Percentiles rank a stretch among this genome's conserved stretches.
phyloP scores from a whole-genome alignment of 2,113 vertebrate species.

The Zeus faber region DNA sequence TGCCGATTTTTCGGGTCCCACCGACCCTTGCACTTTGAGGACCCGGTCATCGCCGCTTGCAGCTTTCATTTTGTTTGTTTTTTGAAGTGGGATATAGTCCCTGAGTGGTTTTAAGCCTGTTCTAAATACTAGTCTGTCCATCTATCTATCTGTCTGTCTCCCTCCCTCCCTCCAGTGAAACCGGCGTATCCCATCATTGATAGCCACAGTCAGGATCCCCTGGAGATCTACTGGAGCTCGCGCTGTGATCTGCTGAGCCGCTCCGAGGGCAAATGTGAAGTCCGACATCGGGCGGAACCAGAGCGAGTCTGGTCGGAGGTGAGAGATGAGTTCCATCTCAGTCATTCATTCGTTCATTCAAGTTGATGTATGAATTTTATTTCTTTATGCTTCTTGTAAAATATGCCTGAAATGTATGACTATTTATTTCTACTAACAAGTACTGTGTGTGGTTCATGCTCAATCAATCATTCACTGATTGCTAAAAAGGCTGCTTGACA shows the following conservation, averaged over 20 bases:
- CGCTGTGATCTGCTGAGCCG: background rate
- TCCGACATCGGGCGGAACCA: conserved; percentile 40
- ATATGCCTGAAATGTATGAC: no score
- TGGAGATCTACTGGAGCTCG: conserved; percentile 53
- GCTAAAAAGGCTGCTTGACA: no score
- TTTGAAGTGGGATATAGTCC: background rate
- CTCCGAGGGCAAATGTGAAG: conserved; percentile 18
- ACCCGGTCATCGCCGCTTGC: no score
- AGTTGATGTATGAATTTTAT: no score
- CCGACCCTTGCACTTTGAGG: no score
- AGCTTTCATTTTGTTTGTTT: background rate
- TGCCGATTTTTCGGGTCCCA: no score
- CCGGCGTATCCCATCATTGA: conserved; percentile 38
- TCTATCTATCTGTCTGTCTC: background rate
- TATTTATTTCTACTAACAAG: no score
- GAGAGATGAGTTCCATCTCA: no score
- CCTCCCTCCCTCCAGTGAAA: conserved; percentile 48
- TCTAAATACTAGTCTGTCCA: background rate
- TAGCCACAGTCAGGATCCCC: fast-evolving
- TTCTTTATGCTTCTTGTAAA: no score
- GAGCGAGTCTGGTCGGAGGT: conserved; percentile 60
- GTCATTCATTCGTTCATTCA: no score
- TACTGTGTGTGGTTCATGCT: no score
- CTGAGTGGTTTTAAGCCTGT: background rate
- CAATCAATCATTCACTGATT: no score